Evolutionary conservation across 2,113 vertebrate species (phyloP), one percentile per base, ranked within the genome.

Genomic region (Pollachius pollachius): DNA sequence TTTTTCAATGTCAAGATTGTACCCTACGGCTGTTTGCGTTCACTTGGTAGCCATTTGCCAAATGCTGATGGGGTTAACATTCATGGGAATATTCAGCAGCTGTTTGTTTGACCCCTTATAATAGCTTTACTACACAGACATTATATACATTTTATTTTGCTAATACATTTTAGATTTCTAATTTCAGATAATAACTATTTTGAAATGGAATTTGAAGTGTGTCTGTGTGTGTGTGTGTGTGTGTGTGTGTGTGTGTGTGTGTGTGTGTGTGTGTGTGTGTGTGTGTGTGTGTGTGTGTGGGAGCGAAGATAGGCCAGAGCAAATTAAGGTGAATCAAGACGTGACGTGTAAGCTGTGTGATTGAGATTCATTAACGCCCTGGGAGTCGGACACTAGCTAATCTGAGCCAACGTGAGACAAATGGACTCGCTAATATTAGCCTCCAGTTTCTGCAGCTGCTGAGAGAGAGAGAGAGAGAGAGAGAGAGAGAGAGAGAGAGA

Each of bases 401-500:
- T 70, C 27, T 70, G 62, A 72, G 62, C 56, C 60, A 70, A 13
- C 18, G 67, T 34, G 41, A 79, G 73, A 82, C 76, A 71, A 84
- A 75, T 72, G 62, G 54, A 37, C 57, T 48, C 18, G 72, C 81
- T 79, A 80, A 86, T 79, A 82, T 85, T 81, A 82, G 72, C 74
- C 75, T 62, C 60, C 58, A 15, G 65, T 74, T 16, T 74, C 71
- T 69, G 68, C 78, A 80, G 76, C 81, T 78, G 79, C 75, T 16
- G 52, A 59, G 30, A 8, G 27, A 64, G 23, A 63, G 23, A 81
- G 37, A 68, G 64, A 11, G 41, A 64, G 23, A 81, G 37, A 69
- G 64, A 11, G 41, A 65, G 30, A 79, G 37, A 71, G 67, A 7
- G 41, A 65, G 30, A 81, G 37, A 71, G 62, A 11, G 30, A 63